phyloP scores from a whole-genome alignment of 2,797 vertebrate genomes.

The Pseudopleuronectes americanus region DNA sequence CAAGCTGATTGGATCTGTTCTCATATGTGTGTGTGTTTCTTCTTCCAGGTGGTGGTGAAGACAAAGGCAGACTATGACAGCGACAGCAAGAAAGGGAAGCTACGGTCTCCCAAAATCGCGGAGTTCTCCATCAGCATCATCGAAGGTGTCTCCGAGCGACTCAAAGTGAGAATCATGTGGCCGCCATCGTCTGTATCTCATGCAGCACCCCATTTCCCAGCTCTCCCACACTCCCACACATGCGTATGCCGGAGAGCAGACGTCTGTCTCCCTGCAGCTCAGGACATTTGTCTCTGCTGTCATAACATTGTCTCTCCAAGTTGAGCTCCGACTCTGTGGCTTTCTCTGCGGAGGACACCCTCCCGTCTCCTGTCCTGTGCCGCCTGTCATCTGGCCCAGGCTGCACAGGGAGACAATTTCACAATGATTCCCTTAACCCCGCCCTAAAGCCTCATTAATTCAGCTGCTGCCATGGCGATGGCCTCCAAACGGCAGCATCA shows the following conservation, averaged over 20 bases:
- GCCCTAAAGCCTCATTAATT: constrained; percentile 69
- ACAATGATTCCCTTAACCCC: constrained; percentile 70
- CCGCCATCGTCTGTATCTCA: constrained; percentile 8
- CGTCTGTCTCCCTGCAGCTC: constrained; percentile 29
- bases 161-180: constrained; percentile 88
- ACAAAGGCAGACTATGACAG: constrained; percentile 94
- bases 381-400: constrained; percentile 33
- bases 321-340: background rate
- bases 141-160: constrained; percentile 92
- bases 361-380: constrained; percentile 20
- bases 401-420: constrained; percentile 53
- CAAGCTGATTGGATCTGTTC: constrained; percentile 2
- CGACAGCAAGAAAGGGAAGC: constrained; percentile 91
- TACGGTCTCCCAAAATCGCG: constrained; percentile 90
- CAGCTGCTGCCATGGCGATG: constrained; percentile 76
- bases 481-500: constrained; percentile 62
- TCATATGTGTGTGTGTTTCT: constrained; percentile 20
- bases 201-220: constrained; percentile 23
- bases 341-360: constrained; percentile 25
- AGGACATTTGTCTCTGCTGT: constrained; percentile 24
- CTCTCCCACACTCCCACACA: constrained; percentile 28
- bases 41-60: constrained; percentile 92
- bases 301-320: constrained; percentile 15
- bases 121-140: constrained; percentile 96
- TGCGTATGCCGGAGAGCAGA: constrained; percentile 18